Base-by-base conservation (phyloP, 2,888 invertebrate species). In the Drosophila cracens region DNA sequence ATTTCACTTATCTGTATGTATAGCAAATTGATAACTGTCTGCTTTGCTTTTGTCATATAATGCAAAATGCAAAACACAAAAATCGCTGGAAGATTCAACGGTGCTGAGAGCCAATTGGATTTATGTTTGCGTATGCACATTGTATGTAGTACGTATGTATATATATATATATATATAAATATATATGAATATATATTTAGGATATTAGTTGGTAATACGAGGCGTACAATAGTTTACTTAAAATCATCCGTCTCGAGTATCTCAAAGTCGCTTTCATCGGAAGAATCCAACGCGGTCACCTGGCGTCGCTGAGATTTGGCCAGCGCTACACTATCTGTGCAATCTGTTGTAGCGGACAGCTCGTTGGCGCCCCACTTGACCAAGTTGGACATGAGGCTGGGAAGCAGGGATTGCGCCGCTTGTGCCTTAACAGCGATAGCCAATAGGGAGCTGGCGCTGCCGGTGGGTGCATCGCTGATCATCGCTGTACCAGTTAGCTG, bases 201-300 rank as follows among this genome's bases (percentile, higher is more conserved):
- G 76, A 77, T 82, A 79, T 70, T 87, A 82, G 82, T 87, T 83
- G 80, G 67, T 89, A 89, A 80, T 80, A 85, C 73, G 83, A 60
- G 53, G 43, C 61, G 53, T 49, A 64, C 56, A 69, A 27, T 48
- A 13, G 27, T 78, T 76, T 92, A 92, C 80, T 92, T 83, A 76
- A 90, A 92, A 56, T 93, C 93, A 62, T 93, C 93, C 65, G 91
- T 83, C 79, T 91, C 91, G 46, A 93, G 82, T 76, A 93, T 90
- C 87, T 93, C 93, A 79, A 93, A 93, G 79, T 93, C 93, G 81
- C 93, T 93, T 56, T 92, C 93, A 66, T 93, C 93, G 27, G 93
- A 93, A 7, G 92, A 91, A 64, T 92, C 91, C 25, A 91, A 62
- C 2, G 91, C 82, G 49, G 87, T 87, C 10, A 89, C 84, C 29